Conservation (phyloP, 1,140 invertebrate species). For the Ceratoteleas bidentatus region DNA sequence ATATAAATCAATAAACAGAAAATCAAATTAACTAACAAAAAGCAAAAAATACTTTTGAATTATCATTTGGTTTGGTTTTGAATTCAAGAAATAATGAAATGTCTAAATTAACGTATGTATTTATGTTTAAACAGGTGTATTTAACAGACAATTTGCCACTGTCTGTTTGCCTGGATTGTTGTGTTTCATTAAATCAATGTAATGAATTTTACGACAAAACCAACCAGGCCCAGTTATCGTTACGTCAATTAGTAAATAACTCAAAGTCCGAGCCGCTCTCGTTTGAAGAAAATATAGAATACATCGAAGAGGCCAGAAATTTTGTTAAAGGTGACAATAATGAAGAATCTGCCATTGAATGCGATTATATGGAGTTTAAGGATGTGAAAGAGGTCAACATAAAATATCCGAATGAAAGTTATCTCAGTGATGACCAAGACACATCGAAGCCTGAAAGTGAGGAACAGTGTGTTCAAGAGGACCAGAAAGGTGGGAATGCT, state of each 20-base stretch:
- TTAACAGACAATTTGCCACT: constrained; percentile 76
- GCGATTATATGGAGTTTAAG: constrained; percentile 67
- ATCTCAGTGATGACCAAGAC: constrained; percentile 57
- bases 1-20: no score
- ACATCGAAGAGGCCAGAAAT: constrained; percentile 63
- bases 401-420: constrained; percentile 43
- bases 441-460: constrained; percentile 48
- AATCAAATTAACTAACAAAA: no score
- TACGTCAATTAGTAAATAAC: constrained; percentile 70
- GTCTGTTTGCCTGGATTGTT: constrained; percentile 78
- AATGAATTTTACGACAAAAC: constrained; percentile 79
- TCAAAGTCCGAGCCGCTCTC: constrained; percentile 66
- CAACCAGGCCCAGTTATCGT: constrained; percentile 76
- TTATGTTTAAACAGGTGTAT: no score
- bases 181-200: constrained; percentile 76
- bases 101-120: no score
- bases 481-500: constrained; percentile 67
- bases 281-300: constrained; percentile 69
- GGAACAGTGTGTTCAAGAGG: constrained; percentile 30
- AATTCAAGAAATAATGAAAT: no score
- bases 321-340: constrained; percentile 67
- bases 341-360: constrained; percentile 60
- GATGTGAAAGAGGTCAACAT: constrained; percentile 35
- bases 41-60: no score
- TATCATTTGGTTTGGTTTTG: no score